Percentiles rank a stretch among this genome's conserved stretches.
Conservation (phyloP, 1,140 invertebrate species). For the Trachymyrmex cornetzi region DNA sequence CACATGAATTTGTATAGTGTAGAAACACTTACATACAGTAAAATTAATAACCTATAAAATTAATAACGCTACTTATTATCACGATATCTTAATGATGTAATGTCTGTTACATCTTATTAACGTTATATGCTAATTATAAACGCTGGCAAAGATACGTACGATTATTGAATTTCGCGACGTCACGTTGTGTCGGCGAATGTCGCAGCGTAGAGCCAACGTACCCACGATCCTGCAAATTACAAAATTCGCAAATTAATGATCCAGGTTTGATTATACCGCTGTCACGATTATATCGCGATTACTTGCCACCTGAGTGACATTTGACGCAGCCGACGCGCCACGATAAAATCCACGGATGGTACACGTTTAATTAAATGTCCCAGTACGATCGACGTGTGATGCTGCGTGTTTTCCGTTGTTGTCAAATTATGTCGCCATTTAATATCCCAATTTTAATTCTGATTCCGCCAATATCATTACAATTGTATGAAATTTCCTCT, state of each 20-base stretch:
- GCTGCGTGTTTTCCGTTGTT: slow-evolving; percentile 44
- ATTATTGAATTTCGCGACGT: slow-evolving; percentile 45
- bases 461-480: slow-evolving; percentile 31
- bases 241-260: slow-evolving; percentile 62
- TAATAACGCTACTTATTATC: slow-evolving; percentile 8
- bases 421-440: slow-evolving; percentile 56
- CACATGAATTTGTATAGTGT: too few species aligned
- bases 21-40: too few species aligned
- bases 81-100: neutral
- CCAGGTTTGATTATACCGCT: slow-evolving; percentile 54
- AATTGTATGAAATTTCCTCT: neutral
- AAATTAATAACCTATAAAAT: slow-evolving; percentile 10
- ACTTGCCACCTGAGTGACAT: slow-evolving; percentile 59
- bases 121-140: slow-evolving; percentile 15
- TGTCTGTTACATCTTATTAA: neutral
- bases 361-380: slow-evolving; percentile 54
- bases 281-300: slow-evolving; percentile 59
- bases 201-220: neutral
- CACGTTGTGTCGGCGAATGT: neutral
- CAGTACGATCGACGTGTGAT: slow-evolving; percentile 35
- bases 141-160: slow-evolving; percentile 7
- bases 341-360: slow-evolving; percentile 41
- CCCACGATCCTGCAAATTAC: slow-evolving; percentile 39
- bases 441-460: slow-evolving; percentile 44
- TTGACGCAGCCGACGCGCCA: slow-evolving; percentile 31